Percentiles rank a stretch among this genome's conserved stretches.
Conservation (phyloP, 2,888 invertebrate genomes). For the Dryocosmus kuriphilus region DNA sequence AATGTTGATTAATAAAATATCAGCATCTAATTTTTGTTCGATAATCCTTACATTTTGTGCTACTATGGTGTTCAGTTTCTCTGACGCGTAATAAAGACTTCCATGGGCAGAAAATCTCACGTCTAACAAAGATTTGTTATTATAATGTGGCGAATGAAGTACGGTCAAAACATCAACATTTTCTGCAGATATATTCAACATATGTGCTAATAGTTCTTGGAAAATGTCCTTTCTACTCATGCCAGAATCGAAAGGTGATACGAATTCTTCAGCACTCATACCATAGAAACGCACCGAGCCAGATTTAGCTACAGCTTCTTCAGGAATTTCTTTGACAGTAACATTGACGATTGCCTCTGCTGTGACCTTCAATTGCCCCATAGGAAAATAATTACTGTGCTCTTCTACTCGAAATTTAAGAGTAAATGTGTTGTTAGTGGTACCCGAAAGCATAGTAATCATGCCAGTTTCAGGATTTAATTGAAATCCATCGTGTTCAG, state of each 20-base stretch:
- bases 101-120: constrained; percentile 96
- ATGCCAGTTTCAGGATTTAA: constrained; percentile 89
- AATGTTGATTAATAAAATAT: constrained; percentile 93
- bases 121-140: constrained; percentile 83
- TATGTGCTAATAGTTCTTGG: constrained; percentile 82
- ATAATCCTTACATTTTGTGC: constrained; percentile 85
- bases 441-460: constrained; percentile 91
- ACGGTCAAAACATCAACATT: constrained; percentile 98
- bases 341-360: constrained; percentile 90
- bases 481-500: constrained; percentile 83
- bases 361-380: not conserved
- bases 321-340: constrained; percentile 91
- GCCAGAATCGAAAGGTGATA: constrained; percentile 81
- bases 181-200: constrained; percentile 87
- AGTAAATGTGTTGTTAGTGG: constrained; percentile 86
- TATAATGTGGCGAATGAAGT: constrained; percentile 84
- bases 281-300: constrained; percentile 93
- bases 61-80: constrained; percentile 92
- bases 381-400: constrained; percentile 76
- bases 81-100: constrained; percentile 94
- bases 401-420: constrained; percentile 88
- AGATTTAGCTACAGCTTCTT: constrained; percentile 94
- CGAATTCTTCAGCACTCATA: constrained; percentile 91
- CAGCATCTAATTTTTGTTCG: constrained; percentile 85
- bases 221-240: constrained; percentile 88